Conservation (phyloP, 2,797 vertebrate genomes). For the Sus cebifrons region DNA sequence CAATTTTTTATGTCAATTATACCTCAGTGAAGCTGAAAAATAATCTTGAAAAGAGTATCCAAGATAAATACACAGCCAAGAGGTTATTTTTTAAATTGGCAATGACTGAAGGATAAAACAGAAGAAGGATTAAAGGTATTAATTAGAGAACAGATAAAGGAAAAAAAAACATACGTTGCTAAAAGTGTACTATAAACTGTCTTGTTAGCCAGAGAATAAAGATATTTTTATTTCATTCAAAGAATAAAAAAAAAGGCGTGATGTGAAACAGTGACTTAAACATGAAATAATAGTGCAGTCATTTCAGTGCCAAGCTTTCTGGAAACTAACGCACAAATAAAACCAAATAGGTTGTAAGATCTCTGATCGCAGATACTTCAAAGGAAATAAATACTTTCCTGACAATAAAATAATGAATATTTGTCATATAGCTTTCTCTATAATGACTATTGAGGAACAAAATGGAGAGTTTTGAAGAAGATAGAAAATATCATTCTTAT, state of each 20-base stretch:
- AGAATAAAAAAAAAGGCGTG: neutral
- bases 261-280: constrained; percentile 3
- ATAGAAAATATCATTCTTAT: neutral
- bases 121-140: constrained; percentile 57
- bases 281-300: neutral
- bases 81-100: constrained; percentile 59
- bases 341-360: neutral
- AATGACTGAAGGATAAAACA: constrained; percentile 28
- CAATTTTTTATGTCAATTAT: neutral
- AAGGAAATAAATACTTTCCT: neutral
- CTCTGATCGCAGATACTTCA: neutral
- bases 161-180: constrained; percentile 19
- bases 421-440: neutral
- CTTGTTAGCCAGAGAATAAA: constrained; percentile 5
- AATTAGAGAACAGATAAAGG: constrained; percentile 57
- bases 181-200: neutral
- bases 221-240: constrained; percentile 22
- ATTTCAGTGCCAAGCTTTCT: neutral
- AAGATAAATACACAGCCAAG: constrained; percentile 24
- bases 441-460: neutral
- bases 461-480: neutral
- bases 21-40: neutral
- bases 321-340: neutral
- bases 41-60: neutral
- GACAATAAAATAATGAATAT: neutral